phyloP scores from a whole-genome alignment of 2,113 vertebrate species.

The Euleptes europaea region DNA sequence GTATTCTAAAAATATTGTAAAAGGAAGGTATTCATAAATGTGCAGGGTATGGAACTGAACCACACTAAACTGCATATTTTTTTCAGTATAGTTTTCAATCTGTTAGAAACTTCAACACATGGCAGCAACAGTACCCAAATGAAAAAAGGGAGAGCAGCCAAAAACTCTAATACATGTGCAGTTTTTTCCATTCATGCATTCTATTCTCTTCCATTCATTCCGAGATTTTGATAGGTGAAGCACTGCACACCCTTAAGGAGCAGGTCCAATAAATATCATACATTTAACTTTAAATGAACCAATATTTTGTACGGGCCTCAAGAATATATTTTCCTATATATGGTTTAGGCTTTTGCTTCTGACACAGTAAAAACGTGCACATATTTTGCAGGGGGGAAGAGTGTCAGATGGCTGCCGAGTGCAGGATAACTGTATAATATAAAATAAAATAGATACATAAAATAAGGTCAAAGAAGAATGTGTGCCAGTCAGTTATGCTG shows the following conservation, averaged over 20 bases:
- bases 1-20: background rate
- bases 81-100: background rate
- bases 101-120: background rate
- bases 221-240: background rate
- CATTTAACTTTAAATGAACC: background rate
- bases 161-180: background rate
- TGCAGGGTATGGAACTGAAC: too few species aligned
- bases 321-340: background rate
- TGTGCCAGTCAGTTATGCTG: background rate
- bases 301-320: background rate
- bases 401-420: too few species aligned
- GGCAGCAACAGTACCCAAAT: background rate
- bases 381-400: too few species aligned
- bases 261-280: background rate
- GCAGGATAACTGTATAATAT: too few species aligned
- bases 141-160: too few species aligned
- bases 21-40: background rate
- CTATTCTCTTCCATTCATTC: background rate
- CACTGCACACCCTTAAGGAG: background rate
- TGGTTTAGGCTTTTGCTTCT: too few species aligned
- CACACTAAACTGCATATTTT: background rate
- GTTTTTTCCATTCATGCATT: background rate
- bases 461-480: background rate
- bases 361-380: too few species aligned
- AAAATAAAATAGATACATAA: background rate